Base-by-base conservation (phyloP, 2,888 invertebrate species). In the Chloromyia formosa region DNA sequence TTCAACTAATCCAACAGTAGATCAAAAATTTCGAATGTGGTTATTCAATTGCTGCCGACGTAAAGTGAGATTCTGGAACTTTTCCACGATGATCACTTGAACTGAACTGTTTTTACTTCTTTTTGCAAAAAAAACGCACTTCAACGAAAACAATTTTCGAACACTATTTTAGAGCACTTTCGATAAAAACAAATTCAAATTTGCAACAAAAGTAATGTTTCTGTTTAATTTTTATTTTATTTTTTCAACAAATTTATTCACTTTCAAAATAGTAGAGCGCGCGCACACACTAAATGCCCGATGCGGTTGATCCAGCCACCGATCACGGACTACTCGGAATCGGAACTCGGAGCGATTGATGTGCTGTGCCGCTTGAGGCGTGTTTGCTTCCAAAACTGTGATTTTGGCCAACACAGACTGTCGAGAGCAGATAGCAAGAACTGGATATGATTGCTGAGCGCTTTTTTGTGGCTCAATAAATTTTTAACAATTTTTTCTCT, bases 1-100 rank as follows among this genome's bases (percentile, higher is more conserved):
- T 12, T 49, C 9, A 20, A 64, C 64, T 18, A 64, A 64, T 42
- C 49, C 66, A 66, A 66, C 49, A 49, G 49, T 49, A 14, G 66
- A 66, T 66, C 12, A 42, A 9, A 42, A 2, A 45, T 40, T 22
- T 18, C 27, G 35, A 27, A 61, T 22, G 18, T n/a, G 40, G n/a
- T n/a, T 35, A 40, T 40, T 40, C 40, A 16, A 62, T 61, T n/a
- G 16, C n/a, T 27, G 27, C 62, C n/a, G 27, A 60, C 10, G 9
- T 20, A 9, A 56, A 56, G 20, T 18, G 20, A 14, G 10, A 56
- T 10, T 20, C 56, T 20, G 20, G 20, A 56, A 56, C 60, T 23
- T 23, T 60, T 60, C 27, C 16, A 49, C 49, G 5, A 16, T 53
- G 18, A 20, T 16, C 62, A 64, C 66, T 49, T 45, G 66, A 45